phyloP scores from a whole-genome alignment of 1,140 invertebrate genomes.

The Drosophila cardini region DNA sequence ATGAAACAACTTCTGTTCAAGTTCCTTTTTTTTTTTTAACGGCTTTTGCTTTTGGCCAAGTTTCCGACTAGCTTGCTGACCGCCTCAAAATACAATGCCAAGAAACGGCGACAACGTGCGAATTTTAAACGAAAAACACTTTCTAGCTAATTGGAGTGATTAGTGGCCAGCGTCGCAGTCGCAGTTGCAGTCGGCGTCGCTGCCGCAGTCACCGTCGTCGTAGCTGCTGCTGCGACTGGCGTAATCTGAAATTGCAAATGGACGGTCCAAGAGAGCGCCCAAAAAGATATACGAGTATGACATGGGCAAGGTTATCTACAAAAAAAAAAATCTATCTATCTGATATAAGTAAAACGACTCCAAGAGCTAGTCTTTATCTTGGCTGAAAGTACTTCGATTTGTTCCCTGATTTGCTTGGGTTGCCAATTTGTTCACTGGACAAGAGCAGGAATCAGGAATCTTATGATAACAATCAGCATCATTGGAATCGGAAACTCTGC shows the following conservation, averaged over 20 bases:
- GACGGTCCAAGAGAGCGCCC: constrained; percentile 59
- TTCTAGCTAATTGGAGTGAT: constrained; percentile 83
- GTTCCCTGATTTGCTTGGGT: too few species aligned
- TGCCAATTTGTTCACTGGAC: too few species aligned
- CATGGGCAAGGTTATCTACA: constrained; percentile 65
- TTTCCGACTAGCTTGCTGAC: constrained; percentile 54
- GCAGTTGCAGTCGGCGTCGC: constrained; percentile 32
- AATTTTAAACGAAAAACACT: constrained; percentile 84
- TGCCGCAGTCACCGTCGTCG: constrained; percentile 1
- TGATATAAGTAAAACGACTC: too few species aligned
- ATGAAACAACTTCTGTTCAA: neutral
- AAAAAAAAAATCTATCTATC: neutral
- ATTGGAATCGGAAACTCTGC: neutral
- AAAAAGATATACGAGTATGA: constrained; percentile 42
- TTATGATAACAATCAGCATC: neutral
- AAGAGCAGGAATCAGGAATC: too few species aligned
- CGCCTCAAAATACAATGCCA: constrained; percentile 77
- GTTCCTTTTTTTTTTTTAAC: neutral
- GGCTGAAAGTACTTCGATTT: too few species aligned
- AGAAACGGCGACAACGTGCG: constrained; percentile 83
- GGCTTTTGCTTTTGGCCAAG: constrained; percentile 59
- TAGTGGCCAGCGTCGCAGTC: constrained; percentile 65
- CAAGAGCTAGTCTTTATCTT: too few species aligned
- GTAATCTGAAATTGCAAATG: constrained; percentile 47
- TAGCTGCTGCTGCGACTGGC: neutral